Evolutionary conservation across 2,888 invertebrate genomes (phyloP), one percentile per base, ranked within the genome.

Genomic region (Tricholauxania praeusta): DNA sequence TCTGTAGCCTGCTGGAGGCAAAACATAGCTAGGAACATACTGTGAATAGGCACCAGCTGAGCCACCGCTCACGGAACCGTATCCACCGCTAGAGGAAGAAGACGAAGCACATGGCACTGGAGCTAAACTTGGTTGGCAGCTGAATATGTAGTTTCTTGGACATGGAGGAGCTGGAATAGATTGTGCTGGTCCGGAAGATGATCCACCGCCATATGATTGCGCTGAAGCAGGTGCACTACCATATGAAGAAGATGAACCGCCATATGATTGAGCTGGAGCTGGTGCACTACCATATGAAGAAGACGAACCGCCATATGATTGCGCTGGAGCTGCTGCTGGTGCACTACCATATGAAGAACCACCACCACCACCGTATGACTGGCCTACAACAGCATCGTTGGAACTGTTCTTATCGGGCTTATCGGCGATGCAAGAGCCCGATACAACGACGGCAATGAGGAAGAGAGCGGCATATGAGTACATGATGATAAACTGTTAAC

Each of bases 11-110:
- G 77, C 77, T 39, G 81, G 78, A 48, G 80, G 79, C 19, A 75
- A 72, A 12, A 78, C 79, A 73, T 81, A 84, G 74, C 80, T 75
- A 47, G 83, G 84, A 53, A 81, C 80, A 74, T 83, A 79, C 55
- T 84, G 81, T 3, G 85, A 83, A 77, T 85, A 84, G 69, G 84
- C 82, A 59, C 84, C 85, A 60, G 82, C 76, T 39, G 84, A 81
- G 73, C 83, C 39, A 39, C 39, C 82, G 59, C 84, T 84, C 55
- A 82, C 75, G 32, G 84, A 81, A 72, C 83, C 84, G 64, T 82
- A 81, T 74, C 17, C 62, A 51, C 51, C 60, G 22, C 77, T 76
- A 12, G 76, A 71, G 80, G 79, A 19, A 80, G 77, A 19, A 80
- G 77, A 47, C 81, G 74, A 72, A 52, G 70, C 32, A 68, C 79